Evolutionary conservation across 2,888 invertebrate genomes (phyloP).

Genomic region (Cephus sareptanus): DNA sequence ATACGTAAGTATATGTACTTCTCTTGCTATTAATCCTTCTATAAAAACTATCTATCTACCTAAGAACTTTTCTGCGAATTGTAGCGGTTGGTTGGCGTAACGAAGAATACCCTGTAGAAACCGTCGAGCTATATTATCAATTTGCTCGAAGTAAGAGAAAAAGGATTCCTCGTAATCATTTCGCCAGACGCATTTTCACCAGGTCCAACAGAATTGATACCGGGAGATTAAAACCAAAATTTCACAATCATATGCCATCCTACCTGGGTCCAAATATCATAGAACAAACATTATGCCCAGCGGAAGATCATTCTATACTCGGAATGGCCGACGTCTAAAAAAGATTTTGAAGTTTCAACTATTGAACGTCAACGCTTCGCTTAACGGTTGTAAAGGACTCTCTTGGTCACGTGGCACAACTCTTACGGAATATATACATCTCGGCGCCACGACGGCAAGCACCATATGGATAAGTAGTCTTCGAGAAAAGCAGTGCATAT

Average conservation of each 20-base stretch:
- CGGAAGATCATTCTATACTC: not conserved
- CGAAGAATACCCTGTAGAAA: not conserved
- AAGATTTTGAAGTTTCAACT: not conserved
- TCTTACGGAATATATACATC: not conserved
- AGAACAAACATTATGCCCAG: not conserved
- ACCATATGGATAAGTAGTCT: not conserved
- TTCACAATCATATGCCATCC: not conserved
- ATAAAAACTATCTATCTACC: constrained; percentile 1
- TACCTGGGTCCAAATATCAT: not conserved
- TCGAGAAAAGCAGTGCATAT: not conserved
- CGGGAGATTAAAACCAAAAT: not conserved
- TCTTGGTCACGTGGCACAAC: not conserved
- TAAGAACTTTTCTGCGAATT: not conserved
- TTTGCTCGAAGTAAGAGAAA: not conserved
- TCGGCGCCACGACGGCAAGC: not conserved
- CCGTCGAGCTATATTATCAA: not conserved
- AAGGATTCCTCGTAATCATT: not conserved
- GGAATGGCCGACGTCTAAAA: not conserved
- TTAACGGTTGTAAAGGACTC: not conserved
- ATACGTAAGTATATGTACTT: constrained; percentile 24
- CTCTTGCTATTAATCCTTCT: constrained; percentile 28
- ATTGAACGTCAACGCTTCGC: not conserved
- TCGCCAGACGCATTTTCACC: not conserved
- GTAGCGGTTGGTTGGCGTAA: not conserved
- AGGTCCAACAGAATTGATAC: not conserved